These are phyloP conservation scores for Caloenas nicobarica DNA, from an alignment of 2,113 vertebrate genomes.

Conservation along the genomic window DNA sequence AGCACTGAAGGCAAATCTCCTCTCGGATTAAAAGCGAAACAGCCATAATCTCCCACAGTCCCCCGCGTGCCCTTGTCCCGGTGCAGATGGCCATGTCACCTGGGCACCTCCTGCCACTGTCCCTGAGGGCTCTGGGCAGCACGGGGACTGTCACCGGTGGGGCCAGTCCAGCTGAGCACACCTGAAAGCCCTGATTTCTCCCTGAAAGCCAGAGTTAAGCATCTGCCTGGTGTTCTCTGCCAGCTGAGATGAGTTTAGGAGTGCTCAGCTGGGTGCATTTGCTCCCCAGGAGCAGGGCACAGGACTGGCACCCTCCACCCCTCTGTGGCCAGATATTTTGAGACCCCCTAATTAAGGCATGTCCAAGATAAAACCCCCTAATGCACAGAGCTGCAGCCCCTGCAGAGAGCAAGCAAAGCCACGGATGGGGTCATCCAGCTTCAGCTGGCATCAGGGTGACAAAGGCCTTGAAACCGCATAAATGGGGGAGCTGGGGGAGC, in stretches of 20 bases:
- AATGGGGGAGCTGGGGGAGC: neutral
- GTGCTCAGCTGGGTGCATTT: neutral
- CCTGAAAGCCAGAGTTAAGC: fast-evolving
- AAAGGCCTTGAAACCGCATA: neutral
- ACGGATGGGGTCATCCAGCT: neutral
- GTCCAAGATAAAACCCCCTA: neutral
- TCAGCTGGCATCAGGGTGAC: neutral
- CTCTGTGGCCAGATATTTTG: fast-evolving
- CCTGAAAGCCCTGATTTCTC: fast-evolving
- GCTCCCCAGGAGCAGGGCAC: neutral
- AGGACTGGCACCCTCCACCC: neutral
- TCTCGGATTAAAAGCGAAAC: slow-evolving; percentile 12
- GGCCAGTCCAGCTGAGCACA: neutral
- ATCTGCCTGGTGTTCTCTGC: neutral
- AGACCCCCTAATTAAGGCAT: neutral
- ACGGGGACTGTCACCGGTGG: fast-evolving
- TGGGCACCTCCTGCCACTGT: neutral
- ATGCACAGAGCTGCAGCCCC: fast-evolving
- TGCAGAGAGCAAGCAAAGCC: neutral
- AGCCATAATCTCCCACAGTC: neutral
- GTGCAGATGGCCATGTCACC: neutral
- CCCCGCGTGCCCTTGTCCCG: neutral
- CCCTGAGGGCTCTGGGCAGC: fast-evolving
- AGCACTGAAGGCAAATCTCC: slow-evolving; percentile 10
- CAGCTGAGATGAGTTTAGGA: neutral